Evolutionary conservation across 2,113 vertebrate genomes (phyloP).

Genomic region (Sebastes fasciatus): DNA sequence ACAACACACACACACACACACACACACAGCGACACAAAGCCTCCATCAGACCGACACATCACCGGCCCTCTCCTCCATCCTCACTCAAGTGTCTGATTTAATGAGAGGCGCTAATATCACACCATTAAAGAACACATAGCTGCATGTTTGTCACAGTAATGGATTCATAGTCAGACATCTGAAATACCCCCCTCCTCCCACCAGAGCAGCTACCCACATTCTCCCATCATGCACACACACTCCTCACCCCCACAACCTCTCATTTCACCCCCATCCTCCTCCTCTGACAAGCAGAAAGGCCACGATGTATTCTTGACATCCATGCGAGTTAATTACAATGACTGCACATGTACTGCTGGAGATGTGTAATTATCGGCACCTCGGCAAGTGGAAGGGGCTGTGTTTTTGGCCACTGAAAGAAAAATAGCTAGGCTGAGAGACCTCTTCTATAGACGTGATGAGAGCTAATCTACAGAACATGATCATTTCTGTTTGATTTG

Average conservation of each 20-base stretch:
- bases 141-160: constrained; percentile 29
- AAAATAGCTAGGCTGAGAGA: constrained; percentile 36
- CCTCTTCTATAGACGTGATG: constrained; percentile 7
- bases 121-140: constrained; percentile 36
- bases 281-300: constrained; percentile 55
- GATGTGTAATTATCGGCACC: constrained; percentile 78
- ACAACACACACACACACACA: constrained; percentile 10
- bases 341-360: constrained; percentile 66
- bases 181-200: neutral
- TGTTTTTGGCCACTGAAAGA: constrained; percentile 39
- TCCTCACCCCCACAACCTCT: neutral
- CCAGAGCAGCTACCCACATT: neutral
- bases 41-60: constrained; percentile 7
- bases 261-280: neutral
- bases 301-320: constrained; percentile 76
- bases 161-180: constrained; percentile 38
- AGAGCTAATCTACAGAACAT: constrained; percentile 32
- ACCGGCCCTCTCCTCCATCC: constrained; percentile 5
- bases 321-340: constrained; percentile 80
- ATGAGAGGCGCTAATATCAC: constrained; percentile 26
- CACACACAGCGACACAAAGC: constrained; percentile 18
- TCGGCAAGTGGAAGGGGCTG: constrained; percentile 38
- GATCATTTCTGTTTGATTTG: constrained; percentile 11
- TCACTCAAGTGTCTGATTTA: constrained; percentile 14
- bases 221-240: neutral